Evolutionary conservation across 2,113 vertebrate species (phyloP).

Genomic region (Dendropsophus ebraccatus): DNA sequence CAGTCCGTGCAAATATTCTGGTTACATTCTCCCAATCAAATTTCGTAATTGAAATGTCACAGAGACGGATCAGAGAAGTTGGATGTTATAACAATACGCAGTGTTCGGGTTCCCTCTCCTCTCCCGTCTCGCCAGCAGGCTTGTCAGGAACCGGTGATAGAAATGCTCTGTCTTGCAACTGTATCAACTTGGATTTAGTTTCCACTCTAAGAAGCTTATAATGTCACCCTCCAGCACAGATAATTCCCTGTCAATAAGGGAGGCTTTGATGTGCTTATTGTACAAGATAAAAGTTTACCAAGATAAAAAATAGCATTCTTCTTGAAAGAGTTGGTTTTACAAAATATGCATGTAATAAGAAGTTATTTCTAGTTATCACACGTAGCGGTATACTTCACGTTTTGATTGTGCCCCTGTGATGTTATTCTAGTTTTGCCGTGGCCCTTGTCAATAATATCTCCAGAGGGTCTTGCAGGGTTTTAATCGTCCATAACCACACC

Average conservation of each 20-base stretch:
- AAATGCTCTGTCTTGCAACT: background rate
- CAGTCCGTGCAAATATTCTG: background rate
- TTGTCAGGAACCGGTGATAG: background rate
- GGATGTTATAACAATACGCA: background rate
- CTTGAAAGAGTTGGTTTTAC: background rate
- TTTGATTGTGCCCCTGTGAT: background rate
- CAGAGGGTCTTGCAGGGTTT: no score
- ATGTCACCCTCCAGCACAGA: background rate
- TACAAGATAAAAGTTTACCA: background rate
- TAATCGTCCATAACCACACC: no score
- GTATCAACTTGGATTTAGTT: slow-evolving; percentile 18
- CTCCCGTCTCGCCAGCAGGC: background rate
- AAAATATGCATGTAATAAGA: background rate
- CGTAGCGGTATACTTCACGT: background rate
- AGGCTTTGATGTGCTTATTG: slow-evolving; percentile 14
- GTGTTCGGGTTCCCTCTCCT: background rate
- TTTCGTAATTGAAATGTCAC: background rate
- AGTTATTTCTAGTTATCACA: background rate
- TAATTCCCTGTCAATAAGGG: slow-evolving; percentile 34
- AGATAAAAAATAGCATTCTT: background rate
- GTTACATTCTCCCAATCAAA: background rate
- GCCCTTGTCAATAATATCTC: background rate
- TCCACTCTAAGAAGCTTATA: slow-evolving; percentile 29
- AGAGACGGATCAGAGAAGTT: background rate
- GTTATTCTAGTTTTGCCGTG: no score